Percentiles rank a stretch among this genome's conserved stretches.
Conservation (phyloP, 1,140 invertebrate genomes). For the Drosophila lini region DNA sequence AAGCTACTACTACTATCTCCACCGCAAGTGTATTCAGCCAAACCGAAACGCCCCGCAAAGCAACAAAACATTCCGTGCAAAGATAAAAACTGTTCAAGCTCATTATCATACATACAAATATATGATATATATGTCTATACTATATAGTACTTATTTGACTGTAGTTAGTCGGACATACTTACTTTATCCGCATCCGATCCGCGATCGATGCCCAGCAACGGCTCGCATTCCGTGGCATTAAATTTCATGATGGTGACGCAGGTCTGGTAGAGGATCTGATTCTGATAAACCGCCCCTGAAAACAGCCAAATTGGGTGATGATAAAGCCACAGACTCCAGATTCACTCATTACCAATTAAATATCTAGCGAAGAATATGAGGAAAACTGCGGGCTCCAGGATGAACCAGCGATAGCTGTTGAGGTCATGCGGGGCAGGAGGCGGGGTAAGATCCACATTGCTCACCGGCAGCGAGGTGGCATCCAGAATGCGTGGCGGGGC, state of each 20-base stretch:
- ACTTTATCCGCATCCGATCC: constrained; percentile 73
- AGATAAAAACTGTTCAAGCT: constrained; percentile 24
- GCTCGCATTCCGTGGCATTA: constrained; percentile 72
- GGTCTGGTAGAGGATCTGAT: constrained; percentile 79
- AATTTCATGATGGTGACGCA: constrained; percentile 71
- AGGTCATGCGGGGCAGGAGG: constrained; percentile 3
- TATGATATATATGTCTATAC: background rate
- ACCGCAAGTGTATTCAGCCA: background rate
- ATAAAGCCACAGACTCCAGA: background rate
- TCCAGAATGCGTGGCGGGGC: constrained; percentile 47
- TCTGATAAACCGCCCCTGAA: constrained; percentile 80
- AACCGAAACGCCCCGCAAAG: constrained; percentile 19
- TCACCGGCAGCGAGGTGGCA: constrained; percentile 25
- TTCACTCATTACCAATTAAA: constrained; percentile 57
- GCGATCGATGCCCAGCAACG: constrained; percentile 69
- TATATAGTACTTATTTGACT: background rate
- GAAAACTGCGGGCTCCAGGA: constrained; percentile 80
- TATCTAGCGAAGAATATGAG: constrained; percentile 75
- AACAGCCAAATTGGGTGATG: constrained; percentile 13
- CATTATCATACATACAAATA: background rate
- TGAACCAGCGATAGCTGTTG: constrained; percentile 61
- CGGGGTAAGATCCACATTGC: constrained; percentile 20
- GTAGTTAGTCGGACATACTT: constrained; percentile 28
- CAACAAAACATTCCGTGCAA: background rate
- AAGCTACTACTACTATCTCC: constrained; percentile 11